Conservation (phyloP, 2,888 invertebrate species). For the Calameuta pallipes region DNA sequence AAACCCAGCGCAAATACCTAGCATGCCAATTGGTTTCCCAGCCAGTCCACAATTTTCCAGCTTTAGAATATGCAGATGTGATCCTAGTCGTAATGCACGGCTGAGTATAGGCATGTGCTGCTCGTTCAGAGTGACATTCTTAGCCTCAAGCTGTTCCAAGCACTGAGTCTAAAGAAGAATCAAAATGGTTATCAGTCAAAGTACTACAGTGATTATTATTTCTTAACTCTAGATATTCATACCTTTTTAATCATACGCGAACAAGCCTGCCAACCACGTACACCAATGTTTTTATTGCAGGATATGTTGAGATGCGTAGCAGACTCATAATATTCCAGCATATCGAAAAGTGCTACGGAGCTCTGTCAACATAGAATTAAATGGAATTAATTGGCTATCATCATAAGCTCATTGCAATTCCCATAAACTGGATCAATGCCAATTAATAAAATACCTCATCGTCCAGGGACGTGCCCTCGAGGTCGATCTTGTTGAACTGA, state of each 20-base stretch:
- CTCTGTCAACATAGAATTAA: conserved; percentile 35
- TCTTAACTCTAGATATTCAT: conserved; percentile 23
- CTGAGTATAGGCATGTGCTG: conserved; percentile 79
- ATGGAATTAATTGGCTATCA: conserved; percentile 1
- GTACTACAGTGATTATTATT: neutral
- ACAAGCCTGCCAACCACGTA: conserved; percentile 87
- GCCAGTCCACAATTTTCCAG: conserved; percentile 81
- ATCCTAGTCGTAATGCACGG: conserved; percentile 77
- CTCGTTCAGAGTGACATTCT: conserved; percentile 75
- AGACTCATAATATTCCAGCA: conserved; percentile 93
- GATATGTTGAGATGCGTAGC: conserved; percentile 78
- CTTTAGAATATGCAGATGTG: conserved; percentile 79
- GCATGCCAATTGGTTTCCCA: conserved; percentile 79
- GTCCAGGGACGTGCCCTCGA: conserved; percentile 76
- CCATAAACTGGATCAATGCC: no score
- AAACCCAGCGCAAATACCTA: conserved; percentile 70
- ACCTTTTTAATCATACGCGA: conserved; percentile 84
- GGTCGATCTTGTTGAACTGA: conserved; percentile 77
- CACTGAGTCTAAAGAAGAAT: conserved; percentile 73
- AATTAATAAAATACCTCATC: conserved; percentile 72
- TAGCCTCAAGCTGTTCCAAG: conserved; percentile 76
- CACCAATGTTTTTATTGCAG: conserved; percentile 79
- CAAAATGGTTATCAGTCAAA: conserved; percentile 32
- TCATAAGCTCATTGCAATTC: no score
- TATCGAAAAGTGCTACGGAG: conserved; percentile 86